Base-by-base conservation (phyloP, 30 jellyfish, hydroid and myxozoan species). In the Aurelia sp. region DNA sequence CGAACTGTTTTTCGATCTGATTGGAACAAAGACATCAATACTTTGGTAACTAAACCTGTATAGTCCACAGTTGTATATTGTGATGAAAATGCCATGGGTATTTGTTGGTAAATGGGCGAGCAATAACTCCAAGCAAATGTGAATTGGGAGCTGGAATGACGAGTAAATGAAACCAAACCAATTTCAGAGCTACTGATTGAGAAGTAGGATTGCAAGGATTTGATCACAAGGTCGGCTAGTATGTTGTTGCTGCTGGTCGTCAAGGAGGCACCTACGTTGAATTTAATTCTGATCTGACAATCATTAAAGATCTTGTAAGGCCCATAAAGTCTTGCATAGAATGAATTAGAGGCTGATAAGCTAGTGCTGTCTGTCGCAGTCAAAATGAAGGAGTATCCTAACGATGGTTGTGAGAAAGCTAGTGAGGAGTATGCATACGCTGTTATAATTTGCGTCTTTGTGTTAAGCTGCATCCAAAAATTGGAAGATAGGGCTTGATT, bases 401-500 rank as follows among this genome's bases (percentile, higher is more conserved):
- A 24, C 8, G 84, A 21, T 8, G 93, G 76, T 17, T 79, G 85
- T 31, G 75, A 55, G 17, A 78, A 17, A 19, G 81, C 97, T 8
- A 58, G n/a, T 15, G 82, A 72, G 4, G 90, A 88, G 19, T 61
- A 33, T 2, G 88, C 96, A 38, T 81, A 76, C 8, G 89, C 96
- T 9, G 82, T 61, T 12, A 93, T 73, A 2, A 81, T 75, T 72
- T 82, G 97, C 18, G 96, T 72, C n/a, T 69, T 50, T 8, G 81
- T 71, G 69, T 91, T 77, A 33, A 91, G 63, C 69, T 79, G 90
- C 40, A 91, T 50, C 98, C 98, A 91, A 16, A 93, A 77, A 47
- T 75, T 53, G 7, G 75, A n/a, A n/a, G 72, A 22, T 2, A 91
- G 24, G 17, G 90, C 76, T 9, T 48, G 27, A 33, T 65, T 67